Evolutionary conservation across 2,113 vertebrate genomes (phyloP).

Genomic region (Phyllostomus hastatus): DNA sequence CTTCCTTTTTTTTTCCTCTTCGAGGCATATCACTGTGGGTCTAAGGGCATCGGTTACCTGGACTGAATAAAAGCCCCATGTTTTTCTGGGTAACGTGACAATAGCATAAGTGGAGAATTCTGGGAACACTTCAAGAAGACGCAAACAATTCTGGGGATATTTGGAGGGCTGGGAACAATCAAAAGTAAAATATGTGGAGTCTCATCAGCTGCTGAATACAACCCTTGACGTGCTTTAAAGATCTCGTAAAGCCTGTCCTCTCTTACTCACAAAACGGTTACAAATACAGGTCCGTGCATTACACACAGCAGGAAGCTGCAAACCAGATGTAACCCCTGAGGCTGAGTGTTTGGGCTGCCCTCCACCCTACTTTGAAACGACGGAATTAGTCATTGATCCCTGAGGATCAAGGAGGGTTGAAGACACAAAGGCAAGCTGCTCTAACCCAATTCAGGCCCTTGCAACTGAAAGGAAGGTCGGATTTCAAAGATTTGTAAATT

Average conservation of each 20-base stretch:
- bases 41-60: not conserved
- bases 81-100: not conserved
- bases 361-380: not conserved
- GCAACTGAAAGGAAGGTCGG: slow-evolving; percentile 42
- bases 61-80: slow-evolving; percentile 20
- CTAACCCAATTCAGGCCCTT: not conserved
- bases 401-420: not conserved
- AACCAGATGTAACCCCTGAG: not conserved
- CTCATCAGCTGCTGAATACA: not conserved
- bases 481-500: slow-evolving; percentile 40
- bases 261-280: not conserved
- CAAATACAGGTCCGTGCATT: not conserved
- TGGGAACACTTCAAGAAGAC: not conserved
- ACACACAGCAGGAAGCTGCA: slow-evolving; percentile 5
- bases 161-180: not conserved
- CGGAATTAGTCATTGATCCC: slow-evolving; percentile 22
- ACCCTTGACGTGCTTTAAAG: not conserved
- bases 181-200: slow-evolving; percentile 9
- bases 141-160: not conserved
- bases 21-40: not conserved
- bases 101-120: not conserved
- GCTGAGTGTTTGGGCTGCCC: not conserved
- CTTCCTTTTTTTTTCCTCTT: not conserved
- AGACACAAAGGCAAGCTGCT: not conserved
- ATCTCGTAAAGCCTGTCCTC: not conserved